Base-by-base conservation (phyloP, 35 echinoderm and acorn worm genomes). In the Hemicentrotus pulcherrimus region DNA sequence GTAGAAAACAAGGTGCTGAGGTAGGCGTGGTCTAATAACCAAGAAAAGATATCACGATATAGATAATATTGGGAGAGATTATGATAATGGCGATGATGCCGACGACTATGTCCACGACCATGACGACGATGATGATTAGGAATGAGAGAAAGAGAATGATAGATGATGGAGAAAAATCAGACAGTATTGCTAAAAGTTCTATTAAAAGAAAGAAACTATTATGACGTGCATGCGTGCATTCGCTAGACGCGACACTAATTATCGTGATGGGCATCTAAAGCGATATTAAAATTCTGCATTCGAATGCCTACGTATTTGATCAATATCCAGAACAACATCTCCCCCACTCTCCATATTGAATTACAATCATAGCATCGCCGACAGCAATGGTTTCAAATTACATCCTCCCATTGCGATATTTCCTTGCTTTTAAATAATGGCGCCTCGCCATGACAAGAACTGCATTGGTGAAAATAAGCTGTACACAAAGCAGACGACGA, bases 301-400 rank as follows among this genome's bases (percentile, higher is more conserved):
- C 65, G 65, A 7, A 78, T n/a, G 65, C 65, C 65, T 6, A 78
- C 28, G 28, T 28, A 7, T 78, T 78, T n/a, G 28, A 78, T 78
- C 65, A 78, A 78, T 78, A 78, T 22, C n/a, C 65, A n/a, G 65
- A 5, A 78, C 65, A 78, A 78, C 65, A 78, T 78, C 65, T 78
- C 18, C 24, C 65, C 65, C 9, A 0, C 50, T 78, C 28, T 78
- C 19, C 65, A n/a, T 78, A 78, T 78, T 78, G 22, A 78, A 78
- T 78, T 78, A 78, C 22, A 78, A 78, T 78, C 18, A 78, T n/a
- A 78, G 65, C 65, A 78, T 78, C 19, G 65, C 65, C 65, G 28
- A 78, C 4, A 78, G 65, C 65, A 78, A 78, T 78, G 65, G 65
- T 78, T 78, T 78, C 65, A 78, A 78, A 78, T 78, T 78, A 78